phyloP scores from a whole-genome alignment of 2,113 vertebrate species.

The Pungitius pungitius region DNA sequence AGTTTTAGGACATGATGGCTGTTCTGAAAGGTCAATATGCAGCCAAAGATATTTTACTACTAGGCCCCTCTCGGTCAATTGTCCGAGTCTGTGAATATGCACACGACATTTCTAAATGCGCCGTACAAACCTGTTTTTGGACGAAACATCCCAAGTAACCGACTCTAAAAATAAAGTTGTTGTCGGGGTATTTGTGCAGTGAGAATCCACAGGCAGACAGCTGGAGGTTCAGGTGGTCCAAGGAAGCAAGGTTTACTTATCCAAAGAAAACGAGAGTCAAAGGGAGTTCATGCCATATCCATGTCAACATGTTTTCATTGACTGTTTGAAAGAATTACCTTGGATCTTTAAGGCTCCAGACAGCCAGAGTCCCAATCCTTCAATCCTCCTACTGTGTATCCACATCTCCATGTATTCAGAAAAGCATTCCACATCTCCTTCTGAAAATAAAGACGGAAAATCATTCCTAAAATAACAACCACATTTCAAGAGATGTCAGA shows the following conservation, averaged over 20 bases:
- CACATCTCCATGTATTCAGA: slow-evolving; percentile 80
- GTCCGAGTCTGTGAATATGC: neutral
- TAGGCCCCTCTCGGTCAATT: neutral
- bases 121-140: slow-evolving; percentile 58
- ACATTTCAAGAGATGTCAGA: neutral
- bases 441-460: slow-evolving; percentile 39
- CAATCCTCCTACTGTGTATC: slow-evolving; percentile 66
- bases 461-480: neutral
- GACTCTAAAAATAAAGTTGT: slow-evolving; percentile 75
- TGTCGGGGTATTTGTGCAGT: slow-evolving; percentile 68
- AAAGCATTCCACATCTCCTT: slow-evolving; percentile 74
- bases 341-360: slow-evolving; percentile 61
- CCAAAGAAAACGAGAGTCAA: neutral
- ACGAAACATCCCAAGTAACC: slow-evolving; percentile 76
- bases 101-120: neutral
- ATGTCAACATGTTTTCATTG: neutral
- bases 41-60: neutral
- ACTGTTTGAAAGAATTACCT: slow-evolving; percentile 46
- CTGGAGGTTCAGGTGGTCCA: slow-evolving; percentile 70
- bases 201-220: slow-evolving; percentile 74
- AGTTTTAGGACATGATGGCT: slow-evolving; percentile 62
- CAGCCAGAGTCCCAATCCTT: slow-evolving; percentile 71
- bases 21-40: slow-evolving; percentile 37
- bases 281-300: neutral
- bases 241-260: slow-evolving; percentile 62